These are phyloP conservation scores for Cremastinae sp. DNA, from an alignment of 2,888 invertebrate species.

Conservation along the genomic window DNA sequence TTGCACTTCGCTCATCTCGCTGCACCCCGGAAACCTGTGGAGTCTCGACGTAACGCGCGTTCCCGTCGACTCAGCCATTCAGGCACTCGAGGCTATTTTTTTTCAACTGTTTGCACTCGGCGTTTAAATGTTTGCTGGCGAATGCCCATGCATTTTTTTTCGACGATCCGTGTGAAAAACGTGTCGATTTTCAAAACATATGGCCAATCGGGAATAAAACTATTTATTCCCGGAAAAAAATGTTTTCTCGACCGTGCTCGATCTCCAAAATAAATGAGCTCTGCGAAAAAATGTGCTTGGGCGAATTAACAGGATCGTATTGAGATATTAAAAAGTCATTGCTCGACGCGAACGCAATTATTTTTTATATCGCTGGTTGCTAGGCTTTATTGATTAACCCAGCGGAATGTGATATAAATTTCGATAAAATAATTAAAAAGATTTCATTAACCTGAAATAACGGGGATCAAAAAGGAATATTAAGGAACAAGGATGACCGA, in stretches of 20 bases:
- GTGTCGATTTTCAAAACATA: too few species aligned
- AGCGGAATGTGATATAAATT: neutral
- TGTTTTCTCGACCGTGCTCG: too few species aligned
- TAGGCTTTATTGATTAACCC: conserved; percentile 6
- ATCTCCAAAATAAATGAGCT: too few species aligned
- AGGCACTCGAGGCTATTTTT: conserved; percentile 1
- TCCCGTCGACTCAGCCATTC: neutral
- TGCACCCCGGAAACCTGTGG: conserved; percentile 51
- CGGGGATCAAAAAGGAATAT: conserved; percentile 9
- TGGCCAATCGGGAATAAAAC: too few species aligned
- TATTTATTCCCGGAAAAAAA: too few species aligned
- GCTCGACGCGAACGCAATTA: too few species aligned
- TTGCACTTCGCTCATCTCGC: conserved; percentile 18
- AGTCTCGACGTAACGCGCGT: conserved; percentile 27
- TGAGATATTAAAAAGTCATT: too few species aligned
- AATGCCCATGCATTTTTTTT: neutral
- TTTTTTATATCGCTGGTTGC: neutral
- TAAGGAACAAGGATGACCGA: conserved; percentile 22
- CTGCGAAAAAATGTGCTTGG: too few species aligned
- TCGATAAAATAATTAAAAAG: conserved; percentile 15
- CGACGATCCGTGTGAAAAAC: too few species aligned
- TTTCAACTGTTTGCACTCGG: neutral
- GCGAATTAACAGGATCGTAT: too few species aligned
- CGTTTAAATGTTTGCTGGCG: neutral
- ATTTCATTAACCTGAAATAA: conserved; percentile 9